These are phyloP conservation scores for Cyanistes caeruleus DNA, from an alignment of 2,113 vertebrate species.

Conservation along the genomic window DNA sequence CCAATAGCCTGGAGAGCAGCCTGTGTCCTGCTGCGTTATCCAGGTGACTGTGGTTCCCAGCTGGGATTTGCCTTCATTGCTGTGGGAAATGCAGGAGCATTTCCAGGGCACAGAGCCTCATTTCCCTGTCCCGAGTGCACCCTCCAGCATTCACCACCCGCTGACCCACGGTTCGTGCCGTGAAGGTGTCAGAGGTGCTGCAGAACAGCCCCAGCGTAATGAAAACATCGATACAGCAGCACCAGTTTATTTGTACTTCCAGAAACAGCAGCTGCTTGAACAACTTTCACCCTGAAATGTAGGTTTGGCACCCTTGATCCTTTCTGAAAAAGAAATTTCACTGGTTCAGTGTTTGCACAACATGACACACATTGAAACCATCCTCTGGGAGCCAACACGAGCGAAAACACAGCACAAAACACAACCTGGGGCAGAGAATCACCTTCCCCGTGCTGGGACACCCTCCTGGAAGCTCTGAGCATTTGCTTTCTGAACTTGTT, in stretches of 20 bases:
- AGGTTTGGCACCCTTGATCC: neutral
- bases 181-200: neutral
- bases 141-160: fast-evolving
- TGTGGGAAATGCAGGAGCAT: neutral
- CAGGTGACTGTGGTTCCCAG: neutral
- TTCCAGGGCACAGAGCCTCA: neutral
- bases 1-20: neutral
- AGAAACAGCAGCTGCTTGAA: neutral
- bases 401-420: neutral
- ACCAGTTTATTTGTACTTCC: neutral
- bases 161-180: neutral
- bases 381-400: fast-evolving
- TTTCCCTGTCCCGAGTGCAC: neutral
- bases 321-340: neutral
- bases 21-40: neutral
- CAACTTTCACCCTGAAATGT: neutral
- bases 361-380: fast-evolving
- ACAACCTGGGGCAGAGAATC: neutral
- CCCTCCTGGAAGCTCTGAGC: neutral
- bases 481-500: neutral
- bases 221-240: fast-evolving
- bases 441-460: neutral
- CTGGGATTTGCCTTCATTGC: fast-evolving
- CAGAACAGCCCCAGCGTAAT: fast-evolving
- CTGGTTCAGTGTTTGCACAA: neutral